phyloP scores from a whole-genome alignment of 2,113 vertebrate genomes.

The Pao palembangensis region DNA sequence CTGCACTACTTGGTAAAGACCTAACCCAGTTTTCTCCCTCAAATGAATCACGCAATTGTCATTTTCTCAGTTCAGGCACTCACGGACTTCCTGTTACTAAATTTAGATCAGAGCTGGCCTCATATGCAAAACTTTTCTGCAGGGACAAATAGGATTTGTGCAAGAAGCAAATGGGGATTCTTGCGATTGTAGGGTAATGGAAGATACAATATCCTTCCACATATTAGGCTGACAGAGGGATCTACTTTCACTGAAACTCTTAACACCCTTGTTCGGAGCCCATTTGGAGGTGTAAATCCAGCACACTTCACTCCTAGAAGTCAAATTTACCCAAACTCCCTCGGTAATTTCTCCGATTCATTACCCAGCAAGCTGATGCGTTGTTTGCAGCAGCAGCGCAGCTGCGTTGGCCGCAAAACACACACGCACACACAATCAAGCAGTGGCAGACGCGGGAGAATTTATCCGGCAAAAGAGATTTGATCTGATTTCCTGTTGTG shows the following conservation, averaged over 20 bases:
- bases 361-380: slow-evolving; percentile 53
- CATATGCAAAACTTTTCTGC: slow-evolving; percentile 43
- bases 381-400: slow-evolving; percentile 36
- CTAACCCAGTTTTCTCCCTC: slow-evolving; percentile 12
- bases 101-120: slow-evolving; percentile 37
- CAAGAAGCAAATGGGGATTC: slow-evolving; percentile 23
- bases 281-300: slow-evolving; percentile 56
- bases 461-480: slow-evolving; percentile 61
- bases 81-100: slow-evolving; percentile 46
- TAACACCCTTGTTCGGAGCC: slow-evolving; percentile 51
- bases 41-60: slow-evolving; percentile 17
- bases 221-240: slow-evolving; percentile 37
- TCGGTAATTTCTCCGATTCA: slow-evolving; percentile 55
- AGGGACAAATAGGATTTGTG: slow-evolving; percentile 42
- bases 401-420: slow-evolving; percentile 42
- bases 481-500: slow-evolving; percentile 73
- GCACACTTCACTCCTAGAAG: slow-evolving; percentile 40
- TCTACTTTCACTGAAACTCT: slow-evolving; percentile 50
- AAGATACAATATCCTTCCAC: slow-evolving; percentile 39
- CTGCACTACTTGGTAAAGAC: slow-evolving; percentile 32
- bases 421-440: slow-evolving; percentile 53
- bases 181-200: slow-evolving; percentile 45
- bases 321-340: slow-evolving; percentile 51
- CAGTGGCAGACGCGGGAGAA: slow-evolving; percentile 44
- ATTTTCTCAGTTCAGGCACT: slow-evolving; percentile 15